Evolutionary conservation across 2,113 vertebrate species (phyloP), one percentile per base, ranked within the genome.

Genomic region (Naja naja): DNA sequence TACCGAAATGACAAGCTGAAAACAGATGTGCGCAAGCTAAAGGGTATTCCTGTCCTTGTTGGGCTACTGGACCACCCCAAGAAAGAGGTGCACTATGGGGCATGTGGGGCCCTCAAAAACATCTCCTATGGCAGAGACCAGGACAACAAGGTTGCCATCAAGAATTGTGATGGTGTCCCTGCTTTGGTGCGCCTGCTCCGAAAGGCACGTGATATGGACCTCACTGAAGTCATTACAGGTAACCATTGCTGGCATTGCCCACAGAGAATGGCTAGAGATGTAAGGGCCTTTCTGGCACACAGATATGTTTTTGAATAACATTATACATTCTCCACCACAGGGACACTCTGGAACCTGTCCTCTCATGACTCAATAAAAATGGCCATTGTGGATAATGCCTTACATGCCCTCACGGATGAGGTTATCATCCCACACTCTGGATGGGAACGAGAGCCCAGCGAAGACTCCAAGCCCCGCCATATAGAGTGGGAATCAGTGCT

Each of bases 1-100:
- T 99, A 98, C 94, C 99, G 98, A 86, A 99, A 99, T 0, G 99
- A 99, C 96, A 99, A 99, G 96, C 98, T 99, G 96, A 99, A 99
- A 96, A 98, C 98, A 0, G 99, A 99, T 0, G 99, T 99, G 85
- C 98, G 99, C 90, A 98, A 98, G 90, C 93, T 99, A 92, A 99
- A 99, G 97, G 99, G 99, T 30, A 99, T 99, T 92, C 99, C 99
- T 0, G 98, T 99, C 0, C 97, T 99, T 5, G 99, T 99, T 92
- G 98, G 98, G 2, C 97, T 99, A 97, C 97, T 99, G n/a, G 99
- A 99, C 95, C 99, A 98, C 95, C 98, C 99, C 91, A 98, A 98
- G 96, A 99, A 98, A 93, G 99, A 99, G 96, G 99, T 99, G 87
- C 99, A 99, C 96, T 98, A 98, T 0, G 98, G 98, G 0, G 99